Evolutionary conservation across 1,140 invertebrate species (phyloP).

Genomic region (Chionoecetes opilio): DNA sequence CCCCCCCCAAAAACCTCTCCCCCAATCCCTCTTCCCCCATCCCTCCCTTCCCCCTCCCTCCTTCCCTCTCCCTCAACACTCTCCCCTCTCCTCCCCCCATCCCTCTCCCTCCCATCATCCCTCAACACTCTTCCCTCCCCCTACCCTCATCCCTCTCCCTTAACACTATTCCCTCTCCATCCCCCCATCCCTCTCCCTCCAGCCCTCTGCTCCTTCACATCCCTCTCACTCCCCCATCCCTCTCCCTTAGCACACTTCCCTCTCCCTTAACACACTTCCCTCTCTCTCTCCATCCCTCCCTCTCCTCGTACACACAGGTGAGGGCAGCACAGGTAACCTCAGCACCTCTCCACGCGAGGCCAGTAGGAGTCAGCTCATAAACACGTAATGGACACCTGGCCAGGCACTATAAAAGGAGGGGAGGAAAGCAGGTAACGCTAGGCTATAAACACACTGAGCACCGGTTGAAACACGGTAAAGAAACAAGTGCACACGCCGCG

Average conservation of each 20-base stretch:
- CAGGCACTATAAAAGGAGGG: not conserved
- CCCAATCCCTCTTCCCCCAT: no score
- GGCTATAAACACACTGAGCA: not conserved
- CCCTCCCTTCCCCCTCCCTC: no score
- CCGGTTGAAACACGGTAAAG: not conserved
- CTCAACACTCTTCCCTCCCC: not conserved
- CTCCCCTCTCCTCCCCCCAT: no score
- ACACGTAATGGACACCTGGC: not conserved
- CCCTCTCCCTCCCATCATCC: no score
- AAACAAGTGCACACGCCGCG: conserved; percentile 10
- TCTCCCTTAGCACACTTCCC: no score
- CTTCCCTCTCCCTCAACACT: no score
- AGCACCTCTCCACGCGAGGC: not conserved
- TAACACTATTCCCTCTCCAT: not conserved
- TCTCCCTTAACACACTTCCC: no score
- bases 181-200: not conserved
- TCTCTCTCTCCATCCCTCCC: not conserved
- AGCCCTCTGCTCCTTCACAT: no score
- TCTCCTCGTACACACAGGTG: no score
- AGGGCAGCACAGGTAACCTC: no score
- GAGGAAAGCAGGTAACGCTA: not conserved
- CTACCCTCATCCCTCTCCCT: not conserved
- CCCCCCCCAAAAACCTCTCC: no score
- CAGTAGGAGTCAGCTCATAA: not conserved
- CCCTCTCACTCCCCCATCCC: no score